phyloP scores from a whole-genome alignment of 2,888 invertebrate species.

The Harmothoe impar region DNA sequence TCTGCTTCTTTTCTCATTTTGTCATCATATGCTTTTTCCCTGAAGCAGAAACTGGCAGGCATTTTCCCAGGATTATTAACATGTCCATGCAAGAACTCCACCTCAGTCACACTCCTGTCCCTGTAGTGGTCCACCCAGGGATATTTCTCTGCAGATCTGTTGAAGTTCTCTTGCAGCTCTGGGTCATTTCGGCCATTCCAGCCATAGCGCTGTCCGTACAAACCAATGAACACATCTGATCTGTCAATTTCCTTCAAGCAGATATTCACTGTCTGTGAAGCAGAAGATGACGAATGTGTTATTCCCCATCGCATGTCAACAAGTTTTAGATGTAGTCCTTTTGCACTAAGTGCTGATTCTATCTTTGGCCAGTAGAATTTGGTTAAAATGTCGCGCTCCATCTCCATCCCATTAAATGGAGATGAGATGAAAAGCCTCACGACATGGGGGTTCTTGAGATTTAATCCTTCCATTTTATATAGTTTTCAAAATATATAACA shows the following conservation, averaged over 20 bases:
- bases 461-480: conserved; percentile 21
- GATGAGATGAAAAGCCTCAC: conserved; percentile 81
- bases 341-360: conserved; percentile 74
- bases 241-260: conserved; percentile 80
- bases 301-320: conserved; percentile 83
- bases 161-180: conserved; percentile 78
- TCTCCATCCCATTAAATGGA: conserved; percentile 83
- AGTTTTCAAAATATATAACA: too few relatives aligned
- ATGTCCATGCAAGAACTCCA: conserved; percentile 81
- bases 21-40: conserved; percentile 75
- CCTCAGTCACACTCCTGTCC: conserved; percentile 80
- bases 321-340: conserved; percentile 42
- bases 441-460: conserved; percentile 74
- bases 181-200: conserved; percentile 79
- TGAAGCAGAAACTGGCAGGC: conserved; percentile 78
- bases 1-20: not conserved
- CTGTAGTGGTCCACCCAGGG: conserved; percentile 77
- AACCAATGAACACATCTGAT: conserved; percentile 81
- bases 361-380: conserved; percentile 80
- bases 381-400: conserved; percentile 81
- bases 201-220: conserved; percentile 82
- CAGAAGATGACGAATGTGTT: conserved; percentile 78
- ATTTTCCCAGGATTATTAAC: conserved; percentile 78
- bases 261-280: conserved; percentile 79
- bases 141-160: conserved; percentile 76